Conservation (phyloP, 2,888 invertebrate species). For the Cinara cedri region DNA sequence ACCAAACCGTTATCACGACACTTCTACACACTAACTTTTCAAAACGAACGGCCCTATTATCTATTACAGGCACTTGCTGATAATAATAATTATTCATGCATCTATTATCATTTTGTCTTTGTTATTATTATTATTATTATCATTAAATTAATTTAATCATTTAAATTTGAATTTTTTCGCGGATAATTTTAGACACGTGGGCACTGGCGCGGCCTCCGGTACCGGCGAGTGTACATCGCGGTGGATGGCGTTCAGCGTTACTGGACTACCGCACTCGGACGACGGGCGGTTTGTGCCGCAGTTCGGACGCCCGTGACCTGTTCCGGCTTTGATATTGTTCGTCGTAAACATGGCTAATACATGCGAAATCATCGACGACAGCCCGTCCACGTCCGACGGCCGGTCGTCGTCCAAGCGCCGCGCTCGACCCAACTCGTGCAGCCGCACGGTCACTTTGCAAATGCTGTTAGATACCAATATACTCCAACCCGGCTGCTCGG, state of each 20-base stretch:
- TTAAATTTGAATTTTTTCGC: constrained; percentile 50
- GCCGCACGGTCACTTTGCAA: constrained; percentile 78
- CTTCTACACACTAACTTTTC: too few relatives aligned
- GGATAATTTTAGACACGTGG: constrained; percentile 22
- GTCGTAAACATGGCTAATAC: neutral
- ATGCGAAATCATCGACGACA: neutral
- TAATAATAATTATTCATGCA: constrained; percentile 28
- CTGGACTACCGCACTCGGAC: too few relatives aligned
- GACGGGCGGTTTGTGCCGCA: neutral
- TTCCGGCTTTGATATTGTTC: too few relatives aligned
- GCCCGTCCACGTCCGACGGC: neutral
- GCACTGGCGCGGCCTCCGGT: neutral
- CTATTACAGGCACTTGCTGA: constrained; percentile 1
- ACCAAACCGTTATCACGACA: too few relatives aligned
- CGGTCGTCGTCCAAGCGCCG: constrained; percentile 1
- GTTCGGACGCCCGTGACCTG: neutral
- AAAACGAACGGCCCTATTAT: too few relatives aligned
- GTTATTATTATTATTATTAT: constrained; percentile 40
- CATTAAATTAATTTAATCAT: constrained; percentile 41
- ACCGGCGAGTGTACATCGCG: neutral
- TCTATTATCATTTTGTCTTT: neutral
- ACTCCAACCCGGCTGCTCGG: constrained; percentile 80
- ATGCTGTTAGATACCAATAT: constrained; percentile 86
- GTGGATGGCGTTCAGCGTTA: too few relatives aligned
- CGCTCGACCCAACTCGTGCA: constrained; percentile 61